Percentiles rank a stretch among this genome's conserved stretches.
These are phyloP conservation scores for Cerastis rubricosa DNA, from an alignment of 2,888 invertebrate species.

Conservation along the genomic window DNA sequence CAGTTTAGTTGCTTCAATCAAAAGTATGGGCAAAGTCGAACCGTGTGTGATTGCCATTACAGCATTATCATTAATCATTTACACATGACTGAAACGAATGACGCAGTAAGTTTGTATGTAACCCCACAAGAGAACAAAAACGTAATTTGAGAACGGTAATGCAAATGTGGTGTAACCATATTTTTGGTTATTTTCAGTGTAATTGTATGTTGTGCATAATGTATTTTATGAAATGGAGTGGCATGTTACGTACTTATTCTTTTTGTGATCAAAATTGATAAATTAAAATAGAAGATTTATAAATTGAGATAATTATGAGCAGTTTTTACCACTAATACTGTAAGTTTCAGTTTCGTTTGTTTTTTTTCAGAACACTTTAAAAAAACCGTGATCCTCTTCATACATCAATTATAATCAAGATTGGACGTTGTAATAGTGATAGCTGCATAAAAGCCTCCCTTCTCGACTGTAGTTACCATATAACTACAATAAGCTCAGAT, in stretches of 20 bases:
- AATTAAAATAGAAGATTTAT: background rate
- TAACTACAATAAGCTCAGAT: background rate
- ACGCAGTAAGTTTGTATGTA: conserved; percentile 59
- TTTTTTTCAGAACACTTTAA: background rate
- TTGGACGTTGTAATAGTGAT: background rate
- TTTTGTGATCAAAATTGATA: background rate
- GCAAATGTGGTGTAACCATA: conserved; percentile 33
- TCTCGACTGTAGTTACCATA: background rate
- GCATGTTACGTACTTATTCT: background rate
- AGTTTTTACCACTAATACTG: background rate
- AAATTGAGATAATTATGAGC: background rate
- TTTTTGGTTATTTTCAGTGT: conserved; percentile 5
- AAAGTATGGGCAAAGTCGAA: conserved; percentile 13
- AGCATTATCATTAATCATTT: conserved; percentile 70
- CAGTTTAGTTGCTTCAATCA: conserved; percentile 23
- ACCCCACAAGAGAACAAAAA: conserved; percentile 59
- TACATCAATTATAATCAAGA: background rate
- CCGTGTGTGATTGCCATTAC: conserved; percentile 9
- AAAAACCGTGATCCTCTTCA: background rate
- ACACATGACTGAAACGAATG: conserved; percentile 71
- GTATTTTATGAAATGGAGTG: background rate
- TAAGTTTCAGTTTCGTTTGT: background rate
- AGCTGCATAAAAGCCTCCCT: background rate
- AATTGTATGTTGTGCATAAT: background rate
- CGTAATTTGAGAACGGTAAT: conserved; percentile 33